Evolutionary conservation across 2,888 invertebrate genomes (phyloP), one percentile per base, ranked within the genome.

Genomic region (Megalurothrips usitatus): DNA sequence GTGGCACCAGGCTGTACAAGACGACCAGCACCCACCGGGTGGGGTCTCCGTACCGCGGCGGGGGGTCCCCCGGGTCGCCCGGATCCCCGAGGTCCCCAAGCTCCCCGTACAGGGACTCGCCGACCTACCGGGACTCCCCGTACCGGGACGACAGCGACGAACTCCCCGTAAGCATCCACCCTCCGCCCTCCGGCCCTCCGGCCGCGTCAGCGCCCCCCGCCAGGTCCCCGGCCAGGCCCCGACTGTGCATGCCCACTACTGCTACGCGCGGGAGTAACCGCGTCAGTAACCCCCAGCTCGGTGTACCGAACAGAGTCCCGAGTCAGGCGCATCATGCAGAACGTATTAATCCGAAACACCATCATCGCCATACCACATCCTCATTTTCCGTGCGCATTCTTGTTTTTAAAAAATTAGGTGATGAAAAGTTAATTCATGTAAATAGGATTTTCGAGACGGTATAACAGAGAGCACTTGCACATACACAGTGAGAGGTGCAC

Each of bases 1-100:
- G 80, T 80, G 81, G 58, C 78, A 79, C 79, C 58, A 78, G 80
- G 63, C 81, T 81, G 14, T 81, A 83, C 19, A 81, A 81, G 79
- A 49, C 78, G 23, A 68, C 68, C 8, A 48, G 68, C 68, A 26
- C 26, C 23, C 68, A 75, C 68, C 23, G 68, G 12, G 68, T 75
- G 47, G 81, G 79, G 47, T 78, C 81, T 1, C 78, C 81, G 34
- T 81, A 80, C 52, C 79, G 58, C 26, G 80, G 81, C 23, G 79
- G 78, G n/a, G 81, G 78, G 63, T 80, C 81, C 58, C 58, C 58
- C 11, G 58, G 58, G 48, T 47, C 80, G 3, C 26, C 79, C 23
- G 34, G 34, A 6, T 43, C 34, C 34, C 34, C 34, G 6, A 43
- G 34, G 34, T 43, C 34, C 34, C 79, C 17, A 81, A 81, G 49